These are phyloP conservation scores for Epizoanthus rinbou DNA, from an alignment of 92 coral and sea anemone genomes.

Conservation along the genomic window DNA sequence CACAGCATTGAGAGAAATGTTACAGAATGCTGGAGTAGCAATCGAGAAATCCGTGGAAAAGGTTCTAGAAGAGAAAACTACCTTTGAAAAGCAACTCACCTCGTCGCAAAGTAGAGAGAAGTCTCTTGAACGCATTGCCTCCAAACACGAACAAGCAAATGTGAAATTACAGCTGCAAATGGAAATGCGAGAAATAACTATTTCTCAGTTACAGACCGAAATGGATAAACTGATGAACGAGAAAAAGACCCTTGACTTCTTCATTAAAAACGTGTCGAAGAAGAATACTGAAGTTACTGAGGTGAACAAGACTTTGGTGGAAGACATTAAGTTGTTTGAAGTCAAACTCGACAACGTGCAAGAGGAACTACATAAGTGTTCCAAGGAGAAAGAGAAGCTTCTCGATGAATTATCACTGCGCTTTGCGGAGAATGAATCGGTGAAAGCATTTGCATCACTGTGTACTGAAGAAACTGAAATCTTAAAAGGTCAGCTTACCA, in stretches of 20 bases:
- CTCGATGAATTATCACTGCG: conserved; percentile 73
- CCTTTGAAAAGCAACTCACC: conserved; percentile 45
- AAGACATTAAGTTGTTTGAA: conserved; percentile 69
- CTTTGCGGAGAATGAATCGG: conserved; percentile 71
- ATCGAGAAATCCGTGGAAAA: conserved; percentile 55
- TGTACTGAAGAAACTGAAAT: conserved; percentile 77
- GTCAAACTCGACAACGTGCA: conserved; percentile 68
- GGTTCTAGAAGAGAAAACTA: conserved; percentile 50
- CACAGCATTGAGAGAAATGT: conserved; percentile 45
- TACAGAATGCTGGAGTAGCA: conserved; percentile 46
- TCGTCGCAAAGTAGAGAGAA: conserved; percentile 49
- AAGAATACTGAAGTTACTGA: conserved; percentile 61
- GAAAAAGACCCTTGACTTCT: conserved; percentile 56
- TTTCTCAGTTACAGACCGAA: conserved; percentile 47
- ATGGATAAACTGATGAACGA: conserved; percentile 53
- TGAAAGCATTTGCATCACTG: conserved; percentile 73
- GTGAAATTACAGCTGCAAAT: conserved; percentile 51
- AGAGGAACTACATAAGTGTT: conserved; percentile 67
- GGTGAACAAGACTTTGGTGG: conserved; percentile 77
- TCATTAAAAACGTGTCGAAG: conserved; percentile 61
- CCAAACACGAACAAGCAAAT: conserved; percentile 48
- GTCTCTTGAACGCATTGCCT: conserved; percentile 41
- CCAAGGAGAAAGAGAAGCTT: conserved; percentile 77
- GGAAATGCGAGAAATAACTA: conserved; percentile 49
- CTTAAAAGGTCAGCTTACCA: conserved; percentile 66